Evolutionary conservation across 2,113 vertebrate genomes (phyloP).

Genomic region (Eulemur rufifrons): DNA sequence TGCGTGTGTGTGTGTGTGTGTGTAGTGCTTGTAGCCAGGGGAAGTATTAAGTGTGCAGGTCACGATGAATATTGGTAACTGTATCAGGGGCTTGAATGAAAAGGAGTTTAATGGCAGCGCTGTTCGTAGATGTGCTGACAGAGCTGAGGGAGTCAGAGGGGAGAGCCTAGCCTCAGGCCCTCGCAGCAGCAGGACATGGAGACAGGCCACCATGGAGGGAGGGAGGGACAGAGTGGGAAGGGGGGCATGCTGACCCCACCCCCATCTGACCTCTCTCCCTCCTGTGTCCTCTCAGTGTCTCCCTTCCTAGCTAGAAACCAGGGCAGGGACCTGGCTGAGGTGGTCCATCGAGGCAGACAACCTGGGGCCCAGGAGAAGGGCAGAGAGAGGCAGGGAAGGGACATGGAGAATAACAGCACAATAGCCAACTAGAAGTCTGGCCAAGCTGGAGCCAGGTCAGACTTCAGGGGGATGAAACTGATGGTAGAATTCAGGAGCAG

Average conservation of each 20-base stretch:
- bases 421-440: no score
- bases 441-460: neutral
- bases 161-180: neutral
- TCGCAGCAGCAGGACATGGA: fast-evolving
- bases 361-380: neutral
- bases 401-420: neutral
- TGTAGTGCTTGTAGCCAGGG: neutral
- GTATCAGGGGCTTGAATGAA: neutral
- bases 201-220: fast-evolving
- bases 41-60: no score
- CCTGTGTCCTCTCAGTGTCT: neutral
- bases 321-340: neutral
- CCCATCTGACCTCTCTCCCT: neutral
- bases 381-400: neutral
- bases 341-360: fast-evolving
- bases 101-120: neutral
- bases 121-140: neutral
- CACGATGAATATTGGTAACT: neutral
- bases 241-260: neutral
- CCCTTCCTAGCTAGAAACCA: neutral
- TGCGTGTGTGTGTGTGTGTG: no score
- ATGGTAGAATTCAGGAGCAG: neutral
- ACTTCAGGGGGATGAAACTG: neutral
- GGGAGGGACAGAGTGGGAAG: neutral
- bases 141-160: neutral